Conservation (phyloP, 2,888 invertebrate species). For the Graphium colonna region DNA sequence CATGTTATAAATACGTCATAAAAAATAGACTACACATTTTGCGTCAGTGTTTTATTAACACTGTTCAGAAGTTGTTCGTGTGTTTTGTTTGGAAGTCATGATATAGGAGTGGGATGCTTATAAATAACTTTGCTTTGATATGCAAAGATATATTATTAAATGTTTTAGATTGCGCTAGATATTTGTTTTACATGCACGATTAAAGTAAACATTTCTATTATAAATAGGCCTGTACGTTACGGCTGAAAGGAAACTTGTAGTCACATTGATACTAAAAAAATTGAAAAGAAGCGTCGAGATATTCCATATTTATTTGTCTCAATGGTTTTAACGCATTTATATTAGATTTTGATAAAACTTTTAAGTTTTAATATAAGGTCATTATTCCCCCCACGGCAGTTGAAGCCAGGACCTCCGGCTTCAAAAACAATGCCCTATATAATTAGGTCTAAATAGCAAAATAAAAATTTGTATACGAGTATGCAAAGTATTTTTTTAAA, state of each 20-base stretch:
- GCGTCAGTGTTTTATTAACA: conserved; percentile 2
- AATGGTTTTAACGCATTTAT: too few species aligned
- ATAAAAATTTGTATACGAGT: too few species aligned
- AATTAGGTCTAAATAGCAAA: too few species aligned
- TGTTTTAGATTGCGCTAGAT: conserved; percentile 2
- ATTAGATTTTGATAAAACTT: too few species aligned
- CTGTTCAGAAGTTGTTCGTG: background rate
- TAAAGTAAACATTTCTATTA: background rate
- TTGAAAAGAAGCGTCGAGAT: too few species aligned
- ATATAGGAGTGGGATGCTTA: background rate
- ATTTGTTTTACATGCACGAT: background rate
- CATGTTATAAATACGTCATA: conserved; percentile 14
- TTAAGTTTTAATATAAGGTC: too few species aligned
- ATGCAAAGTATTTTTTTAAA: too few species aligned
- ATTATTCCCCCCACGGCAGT: too few species aligned
- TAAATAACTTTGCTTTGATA: conserved; percentile 13
- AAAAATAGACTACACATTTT: conserved; percentile 1
- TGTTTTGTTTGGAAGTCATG: conserved; percentile 12
- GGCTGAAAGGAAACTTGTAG: background rate
- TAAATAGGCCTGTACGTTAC: background rate
- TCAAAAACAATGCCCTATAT: too few species aligned
- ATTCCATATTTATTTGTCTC: too few species aligned
- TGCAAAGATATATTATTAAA: conserved; percentile 11
- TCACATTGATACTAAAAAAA: background rate
- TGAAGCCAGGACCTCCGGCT: too few species aligned